These are phyloP conservation scores for Peromyscus aztecus DNA, from an alignment of 2,797 vertebrate genomes.

Conservation along the genomic window DNA sequence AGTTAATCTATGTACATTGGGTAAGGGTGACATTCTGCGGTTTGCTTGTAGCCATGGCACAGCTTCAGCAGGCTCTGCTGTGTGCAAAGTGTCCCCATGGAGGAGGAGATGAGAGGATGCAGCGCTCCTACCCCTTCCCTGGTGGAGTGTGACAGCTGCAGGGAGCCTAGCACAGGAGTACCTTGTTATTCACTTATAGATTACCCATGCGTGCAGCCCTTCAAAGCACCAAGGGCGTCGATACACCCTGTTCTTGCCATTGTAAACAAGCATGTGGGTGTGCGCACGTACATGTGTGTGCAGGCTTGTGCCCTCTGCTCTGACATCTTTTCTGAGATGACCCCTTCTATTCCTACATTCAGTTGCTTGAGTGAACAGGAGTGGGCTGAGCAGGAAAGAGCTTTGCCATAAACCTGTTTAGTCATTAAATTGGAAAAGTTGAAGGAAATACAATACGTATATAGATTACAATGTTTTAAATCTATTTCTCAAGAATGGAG, in stretches of 20 bases:
- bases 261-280: not conserved
- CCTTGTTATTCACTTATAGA: not conserved
- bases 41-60: not conserved
- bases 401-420: slow-evolving; percentile 45
- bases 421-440: slow-evolving; percentile 59
- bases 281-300: not conserved
- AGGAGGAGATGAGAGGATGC: not conserved
- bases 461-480: slow-evolving; percentile 19
- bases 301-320: not conserved
- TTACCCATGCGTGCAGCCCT: not conserved
- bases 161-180: not conserved
- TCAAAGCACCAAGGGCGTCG: not conserved
- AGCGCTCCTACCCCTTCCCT: not conserved
- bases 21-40: not conserved
- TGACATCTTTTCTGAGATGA: not conserved
- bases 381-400: not conserved
- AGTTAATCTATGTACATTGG: not conserved
- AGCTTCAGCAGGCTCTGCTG: not conserved
- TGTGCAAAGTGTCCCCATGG: not conserved
- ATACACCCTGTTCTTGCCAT: not conserved
- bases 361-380: not conserved
- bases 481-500: slow-evolving; percentile 17
- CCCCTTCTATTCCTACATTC: not conserved
- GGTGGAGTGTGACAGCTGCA: not conserved
- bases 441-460: not conserved